Evolutionary conservation across 2,888 invertebrate species (phyloP), one percentile per base, ranked within the genome.

Genomic region (Balanococcus diminutus): DNA sequence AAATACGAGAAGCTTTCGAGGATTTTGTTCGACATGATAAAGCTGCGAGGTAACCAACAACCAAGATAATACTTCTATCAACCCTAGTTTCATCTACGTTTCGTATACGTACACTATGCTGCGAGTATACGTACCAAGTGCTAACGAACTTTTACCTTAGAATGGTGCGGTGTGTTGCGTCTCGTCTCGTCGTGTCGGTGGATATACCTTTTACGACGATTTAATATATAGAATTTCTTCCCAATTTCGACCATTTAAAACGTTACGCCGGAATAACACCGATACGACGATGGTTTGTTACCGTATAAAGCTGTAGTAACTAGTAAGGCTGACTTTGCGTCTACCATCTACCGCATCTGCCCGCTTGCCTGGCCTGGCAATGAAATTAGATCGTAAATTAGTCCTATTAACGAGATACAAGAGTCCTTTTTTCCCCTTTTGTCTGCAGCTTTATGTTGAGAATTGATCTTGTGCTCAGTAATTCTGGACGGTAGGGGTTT

Each of bases 11-110:
- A 28, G 75, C 75, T 79, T 67, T 79, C 75, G 75, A 32, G 75
- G 75, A 79, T 79, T 79, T 79, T 79, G 75, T 79, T 79, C 75
- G 75, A 79, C 75, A 79, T 36, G 75, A 79, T 79, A 79, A 79
- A 79, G 75, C 75, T 79, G 36, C 36, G 36, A 79, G 75, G 75
- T 79, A 79, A 79, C 75, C 75, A 79, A 79, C 75, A 72, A 72
- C 72, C 72, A 79, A 79, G 75, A 79, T 79, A 79, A 79, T 79
- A 36, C 75, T 79, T 36, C 75, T 72, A 72, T 72, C 72, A 72
- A 72, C 72, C 72, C 72, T 72, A 28, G 14, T 56, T 56, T 56
- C 56, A 56, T 56, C 56, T 56, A 3, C 19, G 46, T 46, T 2
- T 22, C 8, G 56, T 56, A 56, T 56, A 56, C 19, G 9, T 56